These are phyloP conservation scores for Bombus picipes DNA, from an alignment of 1,140 invertebrate species.

Conservation along the genomic window DNA sequence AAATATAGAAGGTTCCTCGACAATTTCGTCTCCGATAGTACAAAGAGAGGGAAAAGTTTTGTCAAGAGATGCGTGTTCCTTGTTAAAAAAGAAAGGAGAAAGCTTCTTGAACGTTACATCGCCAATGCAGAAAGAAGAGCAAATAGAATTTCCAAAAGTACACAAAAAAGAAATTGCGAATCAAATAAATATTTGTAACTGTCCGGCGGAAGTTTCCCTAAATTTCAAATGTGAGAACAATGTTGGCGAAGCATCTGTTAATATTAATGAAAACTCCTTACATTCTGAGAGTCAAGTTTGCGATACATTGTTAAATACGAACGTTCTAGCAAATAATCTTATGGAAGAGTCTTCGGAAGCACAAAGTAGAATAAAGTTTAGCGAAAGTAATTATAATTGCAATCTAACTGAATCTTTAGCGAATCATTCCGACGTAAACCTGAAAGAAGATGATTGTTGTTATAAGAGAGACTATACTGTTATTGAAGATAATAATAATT, in stretches of 20 bases:
- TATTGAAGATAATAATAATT: neutral
- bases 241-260: neutral
- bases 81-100: neutral
- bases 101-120: neutral
- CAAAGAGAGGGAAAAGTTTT: too few relatives aligned
- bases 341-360: neutral
- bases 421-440: neutral
- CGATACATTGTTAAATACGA: too few relatives aligned
- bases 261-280: neutral
- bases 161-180: neutral
- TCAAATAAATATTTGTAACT: conserved; percentile 15
- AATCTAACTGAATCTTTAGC: neutral
- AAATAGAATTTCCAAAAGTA: too few relatives aligned
- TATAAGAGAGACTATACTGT: neutral
- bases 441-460: neutral
- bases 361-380: too few relatives aligned
- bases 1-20: neutral
- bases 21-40: neutral
- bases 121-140: too few relatives aligned
- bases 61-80: neutral
- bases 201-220: neutral
- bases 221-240: neutral
- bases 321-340: too few relatives aligned
- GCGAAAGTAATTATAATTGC: neutral
- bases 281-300: neutral